Percentiles rank a stretch among this genome's conserved stretches.
These are phyloP conservation scores for Parnassius smintheus DNA, from an alignment of 2,888 invertebrate species.

Conservation along the genomic window DNA sequence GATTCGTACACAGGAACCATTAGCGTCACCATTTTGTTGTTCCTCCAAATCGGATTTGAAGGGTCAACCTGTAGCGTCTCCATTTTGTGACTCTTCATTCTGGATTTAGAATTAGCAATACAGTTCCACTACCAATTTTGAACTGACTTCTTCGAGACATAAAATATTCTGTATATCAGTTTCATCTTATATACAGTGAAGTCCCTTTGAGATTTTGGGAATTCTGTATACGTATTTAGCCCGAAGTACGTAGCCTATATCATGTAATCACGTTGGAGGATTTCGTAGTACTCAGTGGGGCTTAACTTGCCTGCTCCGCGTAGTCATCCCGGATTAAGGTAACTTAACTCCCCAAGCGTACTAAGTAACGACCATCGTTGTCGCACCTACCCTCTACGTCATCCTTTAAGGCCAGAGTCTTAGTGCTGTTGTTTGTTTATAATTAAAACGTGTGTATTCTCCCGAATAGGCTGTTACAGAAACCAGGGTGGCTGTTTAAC, in stretches of 20 bases:
- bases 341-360: conserved; percentile 12
- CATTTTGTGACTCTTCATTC: too few relatives aligned
- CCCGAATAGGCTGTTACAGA: background rate
- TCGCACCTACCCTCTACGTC: conserved; percentile 12
- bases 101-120: too few relatives aligned
- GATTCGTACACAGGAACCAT: too few relatives aligned
- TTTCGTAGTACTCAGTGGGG: conserved; percentile 20
- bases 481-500: too few relatives aligned
- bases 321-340: conserved; percentile 23
- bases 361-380: conserved; percentile 17
- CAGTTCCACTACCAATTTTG: too few relatives aligned
- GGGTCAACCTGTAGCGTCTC: too few relatives aligned
- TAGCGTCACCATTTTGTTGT: too few relatives aligned
- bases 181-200: background rate
- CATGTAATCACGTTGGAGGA: conserved; percentile 21
- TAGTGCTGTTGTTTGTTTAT: conserved; percentile 23
- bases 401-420: conserved; percentile 17
- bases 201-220: conserved; percentile 11
- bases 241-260: conserved; percentile 14
- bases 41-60: too few relatives aligned
- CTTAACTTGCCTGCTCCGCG: conserved; percentile 6
- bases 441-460: conserved; percentile 14
- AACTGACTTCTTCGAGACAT: too few relatives aligned
- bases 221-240: background rate
- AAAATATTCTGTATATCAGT: too few relatives aligned